phyloP scores from a whole-genome alignment of 2,888 invertebrate species.

The Watsonalla binaria region DNA sequence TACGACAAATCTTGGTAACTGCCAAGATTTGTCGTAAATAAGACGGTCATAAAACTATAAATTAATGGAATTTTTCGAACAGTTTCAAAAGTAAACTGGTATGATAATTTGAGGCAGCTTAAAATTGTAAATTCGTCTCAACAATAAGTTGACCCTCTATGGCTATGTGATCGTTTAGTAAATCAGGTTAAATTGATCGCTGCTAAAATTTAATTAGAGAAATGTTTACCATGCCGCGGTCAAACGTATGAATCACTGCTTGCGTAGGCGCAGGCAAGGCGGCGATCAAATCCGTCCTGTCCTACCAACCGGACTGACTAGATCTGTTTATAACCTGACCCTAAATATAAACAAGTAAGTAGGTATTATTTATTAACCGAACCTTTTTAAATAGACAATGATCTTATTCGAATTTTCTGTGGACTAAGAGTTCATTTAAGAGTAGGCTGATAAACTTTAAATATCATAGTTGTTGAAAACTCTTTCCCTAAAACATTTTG shows the following conservation, averaged over 20 bases:
- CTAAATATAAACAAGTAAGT: constrained; percentile 15
- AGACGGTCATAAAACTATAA: background rate
- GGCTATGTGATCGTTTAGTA: background rate
- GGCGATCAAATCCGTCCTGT: constrained; percentile 59
- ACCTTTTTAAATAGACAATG: too few relatives aligned
- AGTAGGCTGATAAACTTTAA: too few relatives aligned
- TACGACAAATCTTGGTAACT: background rate
- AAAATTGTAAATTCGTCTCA: too few relatives aligned
- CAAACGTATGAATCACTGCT: constrained; percentile 68
- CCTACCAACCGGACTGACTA: constrained; percentile 48
- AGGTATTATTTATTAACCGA: too few relatives aligned
- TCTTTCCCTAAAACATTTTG: too few relatives aligned
- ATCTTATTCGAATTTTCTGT: too few relatives aligned
- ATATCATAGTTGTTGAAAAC: too few relatives aligned
- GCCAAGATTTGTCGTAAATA: background rate
- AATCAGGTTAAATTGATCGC: constrained; percentile 33
- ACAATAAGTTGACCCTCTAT: background rate
- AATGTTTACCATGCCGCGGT: constrained; percentile 67
- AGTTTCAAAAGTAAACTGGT: too few relatives aligned
- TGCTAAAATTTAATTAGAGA: constrained; percentile 56
- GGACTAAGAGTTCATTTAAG: too few relatives aligned
- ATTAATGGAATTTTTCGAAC: too few relatives aligned
- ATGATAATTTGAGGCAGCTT: too few relatives aligned
- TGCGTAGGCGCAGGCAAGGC: constrained; percentile 55
- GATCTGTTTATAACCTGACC: constrained; percentile 49